phyloP scores from a whole-genome alignment of 2,113 vertebrate species.

The Aphyosemion australe region DNA sequence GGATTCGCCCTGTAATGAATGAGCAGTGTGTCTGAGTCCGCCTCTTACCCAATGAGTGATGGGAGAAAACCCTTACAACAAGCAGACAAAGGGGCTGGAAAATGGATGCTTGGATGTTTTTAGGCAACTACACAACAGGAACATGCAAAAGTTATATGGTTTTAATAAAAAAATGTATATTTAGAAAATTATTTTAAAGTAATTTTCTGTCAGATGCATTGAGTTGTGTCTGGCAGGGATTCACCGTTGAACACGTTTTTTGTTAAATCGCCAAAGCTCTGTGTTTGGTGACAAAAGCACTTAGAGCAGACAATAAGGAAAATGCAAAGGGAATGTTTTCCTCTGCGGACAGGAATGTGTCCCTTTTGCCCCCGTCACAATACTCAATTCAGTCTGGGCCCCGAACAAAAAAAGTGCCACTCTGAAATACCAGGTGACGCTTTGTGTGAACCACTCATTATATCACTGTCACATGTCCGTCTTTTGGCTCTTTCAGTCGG shows the following conservation, averaged over 20 bases:
- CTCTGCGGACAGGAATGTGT: constrained; percentile 63
- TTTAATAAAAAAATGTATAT: too few species aligned
- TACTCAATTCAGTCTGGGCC: constrained; percentile 45
- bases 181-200: neutral
- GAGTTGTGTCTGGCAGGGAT: neutral
- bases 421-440: constrained; percentile 64
- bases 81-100: too few species aligned
- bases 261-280: constrained; percentile 47
- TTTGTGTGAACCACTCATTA: constrained; percentile 62
- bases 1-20: too few species aligned
- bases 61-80: too few species aligned
- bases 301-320: constrained; percentile 50
- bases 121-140: too few species aligned
- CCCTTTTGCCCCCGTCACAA: constrained; percentile 59
- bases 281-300: constrained; percentile 50
- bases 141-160: neutral
- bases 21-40: too few species aligned
- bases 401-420: constrained; percentile 38
- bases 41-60: too few species aligned
- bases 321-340: constrained; percentile 47
- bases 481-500: constrained; percentile 39
- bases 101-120: too few species aligned
- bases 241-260: constrained; percentile 30
- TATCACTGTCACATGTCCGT: constrained; percentile 53
- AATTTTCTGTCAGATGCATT: neutral